Evolutionary conservation across 2,888 invertebrate species (phyloP).

Genomic region (Magallana nippona): DNA sequence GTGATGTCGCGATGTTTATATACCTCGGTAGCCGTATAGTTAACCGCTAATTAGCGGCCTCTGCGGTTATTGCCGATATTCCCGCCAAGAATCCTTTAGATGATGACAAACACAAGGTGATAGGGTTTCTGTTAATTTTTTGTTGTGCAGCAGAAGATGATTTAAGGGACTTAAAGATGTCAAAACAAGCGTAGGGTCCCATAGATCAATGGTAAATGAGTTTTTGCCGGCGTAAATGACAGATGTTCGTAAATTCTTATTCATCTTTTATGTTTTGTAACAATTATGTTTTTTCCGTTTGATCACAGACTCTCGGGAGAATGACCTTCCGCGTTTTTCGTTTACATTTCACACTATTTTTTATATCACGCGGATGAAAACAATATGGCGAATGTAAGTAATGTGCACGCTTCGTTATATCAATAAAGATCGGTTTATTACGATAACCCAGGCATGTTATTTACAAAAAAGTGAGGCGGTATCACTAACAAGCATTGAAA

Average conservation of each 20-base stretch:
- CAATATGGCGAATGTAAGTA: constrained; percentile 19
- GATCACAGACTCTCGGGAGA: background rate
- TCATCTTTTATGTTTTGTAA: constrained; percentile 10
- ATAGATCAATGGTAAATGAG: constrained; percentile 27
- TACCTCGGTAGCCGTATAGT: background rate
- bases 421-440: constrained; percentile 33
- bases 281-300: background rate
- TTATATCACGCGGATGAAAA: constrained; percentile 4
- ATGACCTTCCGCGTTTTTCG: background rate
- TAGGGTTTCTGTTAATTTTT: constrained; percentile 17
- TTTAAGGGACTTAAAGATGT: constrained; percentile 9
- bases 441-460: constrained; percentile 28
- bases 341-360: background rate
- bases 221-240: background rate
- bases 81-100: constrained; percentile 16
- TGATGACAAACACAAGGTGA: constrained; percentile 18
- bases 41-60: constrained; percentile 14
- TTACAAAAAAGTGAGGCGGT: constrained; percentile 24
- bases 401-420: constrained; percentile 20
- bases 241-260: constrained; percentile 6
- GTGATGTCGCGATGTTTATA: constrained; percentile 6
- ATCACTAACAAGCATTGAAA: constrained; percentile 32
- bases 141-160: constrained; percentile 28
- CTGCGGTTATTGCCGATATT: constrained; percentile 17
- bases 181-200: constrained; percentile 24